Evolutionary conservation across 2,888 invertebrate species (phyloP), one percentile per base, ranked within the genome.

Genomic region (Druceiella hillmani): DNA sequence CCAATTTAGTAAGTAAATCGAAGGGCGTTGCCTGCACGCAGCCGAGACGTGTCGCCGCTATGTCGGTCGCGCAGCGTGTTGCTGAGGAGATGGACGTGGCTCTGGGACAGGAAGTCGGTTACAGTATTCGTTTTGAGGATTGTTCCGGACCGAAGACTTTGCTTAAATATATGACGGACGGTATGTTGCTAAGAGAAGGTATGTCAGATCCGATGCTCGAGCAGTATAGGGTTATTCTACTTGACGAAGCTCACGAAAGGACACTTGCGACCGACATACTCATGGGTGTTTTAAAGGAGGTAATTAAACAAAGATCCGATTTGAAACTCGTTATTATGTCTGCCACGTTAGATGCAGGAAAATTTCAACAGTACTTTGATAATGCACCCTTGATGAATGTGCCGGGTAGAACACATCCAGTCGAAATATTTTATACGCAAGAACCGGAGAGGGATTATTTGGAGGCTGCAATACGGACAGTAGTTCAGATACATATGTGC

Each of bases 41-140:
- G 59, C 97, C 93, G 0, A 79, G 98, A 49, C 71, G 99, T 71
- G 99, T 99, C 36, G 99, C 99, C 1, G 99, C 99, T 4, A 99
- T 99, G 98, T 94, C 94, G 0, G 99, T 99, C 0, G 98, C 99
- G 0, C 95, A 98, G 58, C 77, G 99, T 61, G 99, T 99, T 0
- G 93, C 98, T 0, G 98, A 99, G 58, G 99, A 99, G 69, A 97
- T 99, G 98, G 99, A 99, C 61, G 97, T 98, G 0, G 83, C 82
- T 4, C 64, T 99, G 4, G 87, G 87, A 1, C 84, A 89, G 56
- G 90, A 94, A 67, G 93, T 94, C 13, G 94, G 94, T 41, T 94
- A 94, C 60, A 89, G 93, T 58, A 99, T 99, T 58, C 88, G 99
- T 76, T 99, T 99, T 58, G 99, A 99, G 64, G 98, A 99, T 67